Percentiles rank a stretch among this genome's conserved stretches.
These are phyloP conservation scores for Subacronicta megacephala DNA, from an alignment of 2,888 invertebrate genomes.

Conservation along the genomic window DNA sequence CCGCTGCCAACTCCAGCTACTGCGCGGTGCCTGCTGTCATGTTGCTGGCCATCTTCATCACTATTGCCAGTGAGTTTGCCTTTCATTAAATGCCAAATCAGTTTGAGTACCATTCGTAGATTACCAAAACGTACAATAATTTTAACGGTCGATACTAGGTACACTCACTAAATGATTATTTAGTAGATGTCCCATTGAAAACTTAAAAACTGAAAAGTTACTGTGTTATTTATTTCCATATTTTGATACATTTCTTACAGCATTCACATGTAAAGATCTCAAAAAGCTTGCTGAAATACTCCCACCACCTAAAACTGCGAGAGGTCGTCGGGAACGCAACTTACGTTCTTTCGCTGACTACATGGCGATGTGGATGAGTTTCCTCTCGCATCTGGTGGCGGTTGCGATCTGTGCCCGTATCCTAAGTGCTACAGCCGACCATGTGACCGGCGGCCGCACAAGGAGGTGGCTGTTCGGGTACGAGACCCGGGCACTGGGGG, in stretches of 20 bases:
- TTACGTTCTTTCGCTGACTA: conserved; percentile 88
- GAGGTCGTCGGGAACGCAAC: conserved; percentile 83
- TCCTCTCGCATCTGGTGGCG: conserved; percentile 89
- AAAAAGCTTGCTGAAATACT: conserved; percentile 79
- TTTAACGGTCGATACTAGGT: too few species aligned
- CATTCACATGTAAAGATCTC: conserved; percentile 80
- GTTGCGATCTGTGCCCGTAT: conserved; percentile 91
- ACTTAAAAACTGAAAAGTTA: too few species aligned
- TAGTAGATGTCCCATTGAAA: too few species aligned
- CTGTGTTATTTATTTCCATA: too few species aligned
- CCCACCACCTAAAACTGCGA: conserved; percentile 77
- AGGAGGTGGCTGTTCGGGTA: conserved; percentile 90
- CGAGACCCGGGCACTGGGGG: conserved; percentile 89
- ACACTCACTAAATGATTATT: too few species aligned
- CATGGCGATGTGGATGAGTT: conserved; percentile 90
- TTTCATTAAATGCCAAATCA: background rate
- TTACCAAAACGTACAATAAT: too few species aligned
- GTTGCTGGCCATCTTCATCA: conserved; percentile 84
- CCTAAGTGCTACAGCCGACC: conserved; percentile 91
- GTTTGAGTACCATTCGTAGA: too few species aligned
- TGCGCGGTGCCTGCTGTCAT: conserved; percentile 89
- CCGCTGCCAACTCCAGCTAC: conserved; percentile 90
- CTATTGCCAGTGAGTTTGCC: conserved; percentile 86
- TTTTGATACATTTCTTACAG: conserved; percentile 62
- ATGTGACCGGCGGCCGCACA: conserved; percentile 90